Base-by-base conservation (phyloP, 2,888 invertebrate genomes). In the Odontocolon sp. region DNA sequence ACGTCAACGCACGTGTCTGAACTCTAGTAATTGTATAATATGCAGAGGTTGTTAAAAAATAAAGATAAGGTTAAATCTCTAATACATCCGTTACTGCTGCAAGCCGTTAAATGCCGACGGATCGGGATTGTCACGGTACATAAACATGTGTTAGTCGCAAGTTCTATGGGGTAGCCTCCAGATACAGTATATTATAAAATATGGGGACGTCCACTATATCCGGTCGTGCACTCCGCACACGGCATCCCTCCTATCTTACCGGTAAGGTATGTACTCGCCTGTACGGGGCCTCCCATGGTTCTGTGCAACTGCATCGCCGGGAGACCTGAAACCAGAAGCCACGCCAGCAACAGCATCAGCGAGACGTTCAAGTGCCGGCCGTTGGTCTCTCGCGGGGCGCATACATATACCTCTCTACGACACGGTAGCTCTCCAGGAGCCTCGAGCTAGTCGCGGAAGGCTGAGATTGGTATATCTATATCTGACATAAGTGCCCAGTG, bases 401-500 rank as follows among this genome's bases (percentile, higher is more conserved):
- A 28, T 33, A 54, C 31, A 28, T 54, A 47, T 31, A 16, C 36
- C 28, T 40, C 23, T 14, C n/a, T n/a, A 18, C 8, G 47, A 28
- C 18, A 63, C 8, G 26, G 33, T 31, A 26, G 45, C 33, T 47
- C 63, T 42, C 11, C n/a, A 14, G 16, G 28, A 59, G 38, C 69
- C 50, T 28, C 54, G 33, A 50, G 38, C 11, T 18, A 8, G 61
- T 61, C 6, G 18, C 18, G 38, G 28, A 8, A 61, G 14, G 21
- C 36, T 28, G 14, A 23, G 33, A 26, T 69, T 63, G 56, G 45
- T 59, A 67, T 72, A 76, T 64, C 70, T 70, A 38, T 73, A 56
- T 64, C 63, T 14, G 64, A 68, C 56, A 73, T 64, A 69, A 67
- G 59, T 68, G 64, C 54, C 66, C 64, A 36, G 59, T 72, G 6